Evolutionary conservation across 2,113 vertebrate species (phyloP), one percentile per base, ranked within the genome.

Genomic region (Pipra filicauda): DNA sequence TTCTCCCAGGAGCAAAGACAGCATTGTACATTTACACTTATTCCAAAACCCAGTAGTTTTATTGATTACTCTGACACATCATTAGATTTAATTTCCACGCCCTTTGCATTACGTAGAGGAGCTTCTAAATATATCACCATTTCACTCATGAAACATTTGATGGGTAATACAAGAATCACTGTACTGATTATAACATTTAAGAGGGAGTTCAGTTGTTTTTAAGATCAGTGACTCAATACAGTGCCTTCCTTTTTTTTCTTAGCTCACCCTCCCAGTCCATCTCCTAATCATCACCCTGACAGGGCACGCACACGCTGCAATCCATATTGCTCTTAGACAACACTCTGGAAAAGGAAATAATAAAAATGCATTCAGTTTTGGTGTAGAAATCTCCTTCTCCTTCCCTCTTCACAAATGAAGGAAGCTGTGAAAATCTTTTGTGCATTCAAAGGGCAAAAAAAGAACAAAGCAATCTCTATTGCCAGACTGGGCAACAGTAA

Each of bases 401-500:
- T 93, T 23, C 3, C 2, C 83, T 89, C 41, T 44, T 48, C 65
- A 37, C n/a, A 44, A 81, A 84, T 9, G 46, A 86, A 92, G 65
- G 52, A 93, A 94, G 52, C 91, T 84, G 86, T 62, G 88, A 91
- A 95, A 94, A 96, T 84, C 69, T 96, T 94, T 79, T 92, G 90
- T 91, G 85, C 41, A 93, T 94, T 95, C 85, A 91, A 85, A 86
- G 48, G 73, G 44, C 3, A 69, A 49, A 77, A 88, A 76, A 86
- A 85, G 87, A 95, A 96, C 91, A 96, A 93, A 94, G 93, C 90
- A 49, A 93, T 69, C 96, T 89, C 95, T 96, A 89, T 92, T 81
- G 80, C 76, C 70, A 81, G 85, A 27, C 85, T 81, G 79, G 79
- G 64, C 90, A 96, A 78, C 79, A 92, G 89, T 46, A 71, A 91